Percentiles rank a stretch among this genome's conserved stretches.
Conservation (phyloP, 2,113 vertebrate species). For the Hepsetus odoe region DNA sequence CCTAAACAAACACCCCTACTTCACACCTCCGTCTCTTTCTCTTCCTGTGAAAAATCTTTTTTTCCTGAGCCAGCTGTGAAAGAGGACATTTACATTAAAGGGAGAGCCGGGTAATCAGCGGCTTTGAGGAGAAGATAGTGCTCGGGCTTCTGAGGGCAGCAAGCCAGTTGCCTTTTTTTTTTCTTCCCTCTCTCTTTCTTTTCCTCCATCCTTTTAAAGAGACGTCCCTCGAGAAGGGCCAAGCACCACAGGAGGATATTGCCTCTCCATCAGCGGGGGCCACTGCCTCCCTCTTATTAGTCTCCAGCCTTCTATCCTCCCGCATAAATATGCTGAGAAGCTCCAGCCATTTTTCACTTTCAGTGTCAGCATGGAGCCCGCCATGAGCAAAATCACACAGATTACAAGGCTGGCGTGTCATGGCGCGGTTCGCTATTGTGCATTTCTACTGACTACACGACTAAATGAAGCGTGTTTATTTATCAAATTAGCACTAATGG, state of each 20-base stretch:
- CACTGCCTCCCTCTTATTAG: constrained; percentile 52
- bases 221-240: constrained; percentile 48
- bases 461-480: constrained; percentile 48
- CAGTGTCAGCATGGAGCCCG: constrained; percentile 40
- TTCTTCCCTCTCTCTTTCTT: neutral
- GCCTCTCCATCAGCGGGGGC: constrained; percentile 49
- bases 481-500: constrained; percentile 53
- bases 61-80: neutral
- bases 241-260: constrained; percentile 49
- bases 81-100: constrained; percentile 27
- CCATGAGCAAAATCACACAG: constrained; percentile 41
- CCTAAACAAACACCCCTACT: neutral
- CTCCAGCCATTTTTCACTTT: constrained; percentile 49
- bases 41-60: constrained; percentile 26
- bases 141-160: constrained; percentile 41
- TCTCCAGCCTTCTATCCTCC: constrained; percentile 44
- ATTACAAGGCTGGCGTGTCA: constrained; percentile 31
- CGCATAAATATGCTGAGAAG: constrained; percentile 50
- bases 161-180: constrained; percentile 20
- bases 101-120: constrained; percentile 42
- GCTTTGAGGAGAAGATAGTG: constrained; percentile 46
- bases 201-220: constrained; percentile 46
- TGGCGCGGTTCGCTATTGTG: constrained; percentile 10
- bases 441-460: constrained; percentile 5
- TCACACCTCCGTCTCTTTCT: neutral